These are phyloP conservation scores for Halcyon malimbica DNA, from an alignment of 2,113 vertebrate species.

Conservation along the genomic window DNA sequence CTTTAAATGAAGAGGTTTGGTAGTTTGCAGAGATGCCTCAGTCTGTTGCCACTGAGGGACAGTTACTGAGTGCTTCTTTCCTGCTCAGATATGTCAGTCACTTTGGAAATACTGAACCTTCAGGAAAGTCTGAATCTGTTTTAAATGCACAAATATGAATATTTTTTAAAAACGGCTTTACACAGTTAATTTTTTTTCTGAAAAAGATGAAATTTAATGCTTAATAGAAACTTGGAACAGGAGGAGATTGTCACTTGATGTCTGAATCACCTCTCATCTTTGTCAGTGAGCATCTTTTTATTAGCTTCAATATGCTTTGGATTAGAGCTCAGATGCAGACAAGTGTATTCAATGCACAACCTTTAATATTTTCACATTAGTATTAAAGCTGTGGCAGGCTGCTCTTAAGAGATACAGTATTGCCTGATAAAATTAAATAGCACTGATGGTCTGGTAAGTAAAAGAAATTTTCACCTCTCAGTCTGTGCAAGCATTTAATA, in stretches of 20 bases:
- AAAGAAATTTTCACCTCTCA: neutral
- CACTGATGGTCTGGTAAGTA: neutral
- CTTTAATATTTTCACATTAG: constrained; percentile 9
- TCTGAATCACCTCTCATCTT: constrained; percentile 49
- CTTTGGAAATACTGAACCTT: neutral
- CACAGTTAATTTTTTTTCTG: neutral
- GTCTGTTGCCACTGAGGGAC: neutral
- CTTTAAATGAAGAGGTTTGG: neutral
- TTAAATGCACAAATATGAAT: neutral
- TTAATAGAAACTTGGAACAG: constrained; percentile 26
- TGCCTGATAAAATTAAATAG: neutral
- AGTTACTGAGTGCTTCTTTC: neutral
- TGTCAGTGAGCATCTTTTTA: constrained; percentile 15
- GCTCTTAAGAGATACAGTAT: neutral
- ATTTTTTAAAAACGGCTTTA: neutral
- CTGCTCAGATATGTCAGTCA: neutral
- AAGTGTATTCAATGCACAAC: neutral
- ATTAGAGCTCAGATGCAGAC: constrained; percentile 1
- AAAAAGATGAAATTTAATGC: constrained; percentile 3
- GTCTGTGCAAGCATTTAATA: neutral
- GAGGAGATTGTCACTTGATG: constrained; percentile 44
- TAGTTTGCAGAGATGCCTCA: neutral
- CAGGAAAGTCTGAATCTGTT: neutral
- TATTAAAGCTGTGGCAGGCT: neutral
- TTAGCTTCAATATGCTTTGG: constrained; percentile 10